phyloP scores from a whole-genome alignment of 30 jellyfish, hydroid and myxozoan genomes.

The Aurelia aurita region DNA sequence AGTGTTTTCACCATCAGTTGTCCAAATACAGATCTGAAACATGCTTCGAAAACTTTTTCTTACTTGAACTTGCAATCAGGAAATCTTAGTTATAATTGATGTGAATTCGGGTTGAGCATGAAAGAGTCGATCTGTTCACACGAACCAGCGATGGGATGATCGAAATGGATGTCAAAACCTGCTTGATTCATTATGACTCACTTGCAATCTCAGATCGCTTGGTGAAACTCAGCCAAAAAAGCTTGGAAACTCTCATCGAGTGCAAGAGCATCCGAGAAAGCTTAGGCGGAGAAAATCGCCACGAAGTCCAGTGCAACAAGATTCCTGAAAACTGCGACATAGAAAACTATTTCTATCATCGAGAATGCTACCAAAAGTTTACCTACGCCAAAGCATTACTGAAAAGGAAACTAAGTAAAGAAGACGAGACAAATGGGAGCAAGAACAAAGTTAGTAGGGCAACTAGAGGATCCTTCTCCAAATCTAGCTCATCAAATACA shows the following conservation, averaged over 20 bases:
- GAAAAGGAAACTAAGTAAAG: conserved; percentile 15
- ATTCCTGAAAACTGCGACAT: background rate
- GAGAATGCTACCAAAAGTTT: conserved; percentile 32
- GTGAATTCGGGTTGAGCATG: no score
- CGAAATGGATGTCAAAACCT: no score
- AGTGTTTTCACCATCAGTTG: no score
- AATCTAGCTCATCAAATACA: background rate
- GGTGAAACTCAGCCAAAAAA: background rate
- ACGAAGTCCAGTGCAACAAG: conserved; percentile 18
- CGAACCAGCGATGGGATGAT: no score
- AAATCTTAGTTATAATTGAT: no score
- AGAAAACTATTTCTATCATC: background rate
- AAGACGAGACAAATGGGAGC: background rate
- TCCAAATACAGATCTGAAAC: no score
- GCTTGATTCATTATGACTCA: conserved; percentile 19
- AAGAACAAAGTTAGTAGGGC: background rate
- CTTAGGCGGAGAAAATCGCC: conserved; percentile 26
- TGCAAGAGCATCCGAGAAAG: conserved; percentile 36
- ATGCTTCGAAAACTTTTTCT: no score
- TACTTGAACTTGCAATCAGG: no score
- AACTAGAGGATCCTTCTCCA: background rate
- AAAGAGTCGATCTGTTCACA: no score
- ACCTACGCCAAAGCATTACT: conserved; percentile 9
- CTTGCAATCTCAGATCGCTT: conserved; percentile 1
- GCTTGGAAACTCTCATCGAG: conserved; percentile 4